Percentiles rank a stretch among this genome's conserved stretches.
Conservation (phyloP, 2,797 vertebrate species). For the Bucorvus abyssinicus region DNA sequence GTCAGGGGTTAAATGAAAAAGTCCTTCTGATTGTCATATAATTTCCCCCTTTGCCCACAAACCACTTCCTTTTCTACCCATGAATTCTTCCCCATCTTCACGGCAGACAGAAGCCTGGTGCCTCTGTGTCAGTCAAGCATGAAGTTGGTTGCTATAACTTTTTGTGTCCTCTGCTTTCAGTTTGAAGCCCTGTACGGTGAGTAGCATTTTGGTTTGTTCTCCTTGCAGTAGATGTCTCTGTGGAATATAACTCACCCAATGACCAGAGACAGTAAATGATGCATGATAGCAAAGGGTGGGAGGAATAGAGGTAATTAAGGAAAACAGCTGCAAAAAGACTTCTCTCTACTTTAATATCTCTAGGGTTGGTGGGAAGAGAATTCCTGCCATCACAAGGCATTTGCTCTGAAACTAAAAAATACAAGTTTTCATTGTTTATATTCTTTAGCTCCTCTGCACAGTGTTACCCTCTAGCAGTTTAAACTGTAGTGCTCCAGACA, state of each 20-base stretch:
- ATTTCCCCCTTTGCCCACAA: conserved; percentile 42
- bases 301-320: neutral
- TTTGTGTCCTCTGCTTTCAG: conserved; percentile 67
- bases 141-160: conserved; percentile 58
- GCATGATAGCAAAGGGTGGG: neutral
- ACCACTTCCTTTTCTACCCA: conserved; percentile 72
- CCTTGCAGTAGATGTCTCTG: neutral
- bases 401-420: neutral
- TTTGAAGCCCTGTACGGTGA: conserved; percentile 66
- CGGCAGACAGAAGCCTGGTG: neutral
- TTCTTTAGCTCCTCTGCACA: neutral
- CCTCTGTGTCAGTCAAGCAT: conserved; percentile 63
- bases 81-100: neutral
- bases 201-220: conserved; percentile 53
- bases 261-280: neutral
- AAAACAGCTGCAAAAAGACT: neutral
- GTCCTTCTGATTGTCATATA: neutral
- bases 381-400: neutral
- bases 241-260: neutral
- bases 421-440: neutral
- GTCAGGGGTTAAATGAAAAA: conserved; percentile 3
- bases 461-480: neutral
- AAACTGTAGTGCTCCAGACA: neutral
- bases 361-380: neutral
- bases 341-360: neutral